phyloP scores from a whole-genome alignment of 2,888 invertebrate species.

The Isotomurus palustris region DNA sequence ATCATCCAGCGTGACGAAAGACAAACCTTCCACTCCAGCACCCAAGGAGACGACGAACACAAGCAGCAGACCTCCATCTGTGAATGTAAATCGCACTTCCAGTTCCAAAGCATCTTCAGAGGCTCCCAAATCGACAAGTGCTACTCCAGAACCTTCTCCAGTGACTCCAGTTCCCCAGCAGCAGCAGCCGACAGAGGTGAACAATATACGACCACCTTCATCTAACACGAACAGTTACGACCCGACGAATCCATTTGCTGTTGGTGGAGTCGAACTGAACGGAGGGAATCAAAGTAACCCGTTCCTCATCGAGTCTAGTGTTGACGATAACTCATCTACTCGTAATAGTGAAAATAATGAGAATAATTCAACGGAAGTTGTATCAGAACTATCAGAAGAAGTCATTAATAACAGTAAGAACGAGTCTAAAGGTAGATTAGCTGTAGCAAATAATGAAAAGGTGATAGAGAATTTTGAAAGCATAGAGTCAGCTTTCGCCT shows the following conservation, averaged over 20 bases:
- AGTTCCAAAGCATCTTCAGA: background rate
- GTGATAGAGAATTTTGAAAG: constrained; percentile 32
- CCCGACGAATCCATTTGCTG: background rate
- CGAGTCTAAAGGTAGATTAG: constrained; percentile 2
- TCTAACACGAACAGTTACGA: background rate
- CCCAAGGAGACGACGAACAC: background rate
- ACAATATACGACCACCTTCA: background rate
- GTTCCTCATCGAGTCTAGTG: too few relatives aligned
- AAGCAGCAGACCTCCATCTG: constrained; percentile 8
- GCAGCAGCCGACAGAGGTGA: background rate
- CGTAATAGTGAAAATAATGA: constrained; percentile 4
- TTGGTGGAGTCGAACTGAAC: background rate
- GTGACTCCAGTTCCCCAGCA: background rate
- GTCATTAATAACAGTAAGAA: constrained; percentile 9
- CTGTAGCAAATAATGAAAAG: constrained; percentile 7
- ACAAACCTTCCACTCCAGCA: background rate
- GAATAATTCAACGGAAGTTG: background rate
- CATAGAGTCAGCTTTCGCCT: constrained; percentile 38
- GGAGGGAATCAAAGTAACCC: too few relatives aligned
- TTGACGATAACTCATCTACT: background rate
- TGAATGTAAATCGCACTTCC: background rate
- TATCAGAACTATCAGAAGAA: too few relatives aligned
- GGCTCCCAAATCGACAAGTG: background rate
- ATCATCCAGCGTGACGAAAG: constrained; percentile 15
- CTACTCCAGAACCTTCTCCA: background rate